Evolutionary conservation across 2,888 invertebrate species (phyloP).

Genomic region (Eupithecia subfuscata): DNA sequence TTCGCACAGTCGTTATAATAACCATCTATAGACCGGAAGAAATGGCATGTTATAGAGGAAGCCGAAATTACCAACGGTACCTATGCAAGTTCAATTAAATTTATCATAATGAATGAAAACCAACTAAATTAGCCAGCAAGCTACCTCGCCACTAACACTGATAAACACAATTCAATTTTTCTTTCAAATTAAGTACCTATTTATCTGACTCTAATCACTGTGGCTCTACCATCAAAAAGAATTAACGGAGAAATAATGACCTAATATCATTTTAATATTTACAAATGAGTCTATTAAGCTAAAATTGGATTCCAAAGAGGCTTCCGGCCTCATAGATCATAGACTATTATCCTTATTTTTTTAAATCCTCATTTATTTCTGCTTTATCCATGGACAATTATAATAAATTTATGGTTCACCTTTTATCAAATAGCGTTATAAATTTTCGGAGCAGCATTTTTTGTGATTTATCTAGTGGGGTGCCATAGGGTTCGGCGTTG

Average conservation of each 20-base stretch:
- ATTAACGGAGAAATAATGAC: conserved; percentile 14
- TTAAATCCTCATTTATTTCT: conserved; percentile 27
- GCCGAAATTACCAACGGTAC: too few species aligned
- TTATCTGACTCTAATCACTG: conserved; percentile 3
- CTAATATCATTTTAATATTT: conserved; percentile 31
- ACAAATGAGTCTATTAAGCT: conserved; percentile 35
- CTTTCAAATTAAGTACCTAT: not conserved
- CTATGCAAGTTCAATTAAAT: too few species aligned
- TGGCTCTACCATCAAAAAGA: conserved; percentile 15
- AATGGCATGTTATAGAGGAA: too few species aligned
- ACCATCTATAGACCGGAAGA: too few species aligned
- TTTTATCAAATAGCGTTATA: conserved; percentile 46
- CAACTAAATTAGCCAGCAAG: not conserved
- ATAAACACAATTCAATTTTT: not conserved
- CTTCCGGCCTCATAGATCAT: conserved; percentile 35
- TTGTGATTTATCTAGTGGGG: conserved; percentile 46
- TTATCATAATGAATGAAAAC: not conserved
- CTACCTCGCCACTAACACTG: not conserved
- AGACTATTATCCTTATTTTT: conserved; percentile 23
- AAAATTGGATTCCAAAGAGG: conserved; percentile 32
- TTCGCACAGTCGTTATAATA: too few species aligned
- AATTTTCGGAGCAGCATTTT: conserved; percentile 37
- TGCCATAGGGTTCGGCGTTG: conserved; percentile 45
- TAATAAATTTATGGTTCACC: conserved; percentile 43
- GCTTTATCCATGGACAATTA: conserved; percentile 40